Evolutionary conservation across 2,888 invertebrate genomes (phyloP), one percentile per base, ranked within the genome.

Genomic region (Hirudinaria manillensis): DNA sequence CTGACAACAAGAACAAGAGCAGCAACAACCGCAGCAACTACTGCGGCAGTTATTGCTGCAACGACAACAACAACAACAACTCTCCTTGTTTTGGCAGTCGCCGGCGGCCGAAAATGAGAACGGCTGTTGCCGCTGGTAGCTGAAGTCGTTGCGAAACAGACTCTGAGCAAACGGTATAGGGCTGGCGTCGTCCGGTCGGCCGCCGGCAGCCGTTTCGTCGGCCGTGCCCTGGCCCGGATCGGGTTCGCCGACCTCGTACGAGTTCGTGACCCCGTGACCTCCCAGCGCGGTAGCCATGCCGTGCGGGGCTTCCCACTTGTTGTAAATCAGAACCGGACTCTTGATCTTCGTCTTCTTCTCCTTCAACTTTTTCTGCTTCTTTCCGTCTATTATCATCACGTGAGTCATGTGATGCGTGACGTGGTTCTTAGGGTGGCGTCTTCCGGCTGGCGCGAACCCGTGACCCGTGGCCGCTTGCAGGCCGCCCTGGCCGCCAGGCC

Each of bases 241-340:
- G 29, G 10, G 13, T 10, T 29, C 24, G 13, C 61, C 24, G 24
- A 19, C 7, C 24, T 24, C 61, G 21, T 16, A 27, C 61, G 61
- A 13, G 10, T 16, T 61, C 61, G 61, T n/a, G 24, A 61, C 45
- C 45, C 45, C 45, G 45, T 45, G 61, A 61, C 61, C 29, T 10
- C 13, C 53, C 53, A 21, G 53, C 53, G 53, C 53, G 53, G 24
- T 1, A 19, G 61, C 10, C 24, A 29, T 29, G 68, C 53, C 51
- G 4, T 75, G 56, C 27, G 75, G 67, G 13, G 77, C 67, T 65
- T 79, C 79, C 78, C 78, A 79, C 45, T 79, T 79, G 78, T 79
- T 79, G 77, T 78, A 78, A 19, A 70, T 55, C 27, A 79, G 51
- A 21, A 77, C 75, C 13, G 79, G 79, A 21, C 77, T 78, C 53